Base-by-base conservation (phyloP, 2,888 invertebrate genomes). In the Antheraea assamensis region DNA sequence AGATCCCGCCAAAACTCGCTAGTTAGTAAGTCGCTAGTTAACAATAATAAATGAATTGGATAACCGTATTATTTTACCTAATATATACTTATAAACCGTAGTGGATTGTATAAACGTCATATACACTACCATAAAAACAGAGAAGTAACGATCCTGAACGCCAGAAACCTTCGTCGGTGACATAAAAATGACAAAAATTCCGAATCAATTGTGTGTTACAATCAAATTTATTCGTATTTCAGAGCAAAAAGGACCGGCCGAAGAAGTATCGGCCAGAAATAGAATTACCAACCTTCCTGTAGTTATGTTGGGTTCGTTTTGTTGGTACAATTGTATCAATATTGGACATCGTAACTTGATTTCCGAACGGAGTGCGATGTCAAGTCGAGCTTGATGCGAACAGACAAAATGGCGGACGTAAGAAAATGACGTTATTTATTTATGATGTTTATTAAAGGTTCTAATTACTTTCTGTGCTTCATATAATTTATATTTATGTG, bases 301-400 rank as follows among this genome's bases (percentile, higher is more conserved):
- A 87, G 87, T 88, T 88, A 87, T 85, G 85, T 86, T 83, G 82
- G 79, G 83, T 88, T 88, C 87, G 85, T 88, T 90, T 85, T 88
- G 90, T 90, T 90, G 86, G 87, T 86, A 89, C 89, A 90, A 91
- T 91, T 91, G 89, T 91, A 91, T 92, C 91, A 91, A 92, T 91
- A 92, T 92, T 91, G 92, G 89, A 88, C 86, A 86, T 86, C 86
- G 87, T 91, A 92, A 92, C 87, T 90, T 87, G 87, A 90, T 91
- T 91, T 90, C 83, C 82, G 84, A 78, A 76, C 75, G 71, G 71
- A 64, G 75, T 70, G 72, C 75, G 75, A 74, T 76, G 76, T 75
- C 77, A 75, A 24, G 35, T 68, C 68, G 21, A 31, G 68, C 68
- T 68, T 68, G 68, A 68, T 35, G 66, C 74, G 71, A 47, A 68